A percentile compares a stretch with the other conserved stretches of the same genome.
Evolutionary conservation across 2,888 invertebrate genomes (phyloP).

Genomic region (Kryphioiulus occultus): DNA sequence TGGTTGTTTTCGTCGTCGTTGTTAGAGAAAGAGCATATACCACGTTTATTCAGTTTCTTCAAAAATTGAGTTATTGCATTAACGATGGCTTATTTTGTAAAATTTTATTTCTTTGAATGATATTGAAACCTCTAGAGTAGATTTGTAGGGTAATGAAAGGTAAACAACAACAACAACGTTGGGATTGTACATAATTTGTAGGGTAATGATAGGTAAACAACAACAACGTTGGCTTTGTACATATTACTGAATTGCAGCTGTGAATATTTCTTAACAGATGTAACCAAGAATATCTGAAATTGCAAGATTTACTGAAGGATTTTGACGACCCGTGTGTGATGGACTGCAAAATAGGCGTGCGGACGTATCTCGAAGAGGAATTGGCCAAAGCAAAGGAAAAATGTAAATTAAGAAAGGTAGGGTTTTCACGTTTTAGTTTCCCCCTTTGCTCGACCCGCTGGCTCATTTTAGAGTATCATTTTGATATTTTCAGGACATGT

Average conservation of each 20-base stretch:
- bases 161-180: slow-evolving; percentile 72
- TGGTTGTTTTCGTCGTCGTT: too few relatives aligned
- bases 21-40: too few relatives aligned
- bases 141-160: too few relatives aligned
- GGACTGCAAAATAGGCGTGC: slow-evolving; percentile 95
- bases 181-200: slow-evolving; percentile 76
- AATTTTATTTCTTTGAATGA: too few relatives aligned
- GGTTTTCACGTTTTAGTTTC: neutral
- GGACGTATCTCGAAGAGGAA: slow-evolving; percentile 95
- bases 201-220: too few relatives aligned
- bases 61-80: too few relatives aligned
- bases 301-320: slow-evolving; percentile 90
- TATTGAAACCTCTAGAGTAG: too few relatives aligned
- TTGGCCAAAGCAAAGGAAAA: slow-evolving; percentile 93
- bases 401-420: slow-evolving; percentile 77
- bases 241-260: slow-evolving; percentile 83
- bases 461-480: neutral
- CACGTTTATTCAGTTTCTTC: too few relatives aligned
- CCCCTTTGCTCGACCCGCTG: neutral
- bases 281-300: slow-evolving; percentile 74
- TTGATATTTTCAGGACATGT: slow-evolving; percentile 78
- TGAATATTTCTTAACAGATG: neutral
- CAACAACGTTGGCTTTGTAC: slow-evolving; percentile 82
- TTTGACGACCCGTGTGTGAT: slow-evolving; percentile 93
- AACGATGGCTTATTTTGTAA: too few relatives aligned